Conservation (phyloP, 1,140 invertebrate genomes). For the Agrilus planipennis region DNA sequence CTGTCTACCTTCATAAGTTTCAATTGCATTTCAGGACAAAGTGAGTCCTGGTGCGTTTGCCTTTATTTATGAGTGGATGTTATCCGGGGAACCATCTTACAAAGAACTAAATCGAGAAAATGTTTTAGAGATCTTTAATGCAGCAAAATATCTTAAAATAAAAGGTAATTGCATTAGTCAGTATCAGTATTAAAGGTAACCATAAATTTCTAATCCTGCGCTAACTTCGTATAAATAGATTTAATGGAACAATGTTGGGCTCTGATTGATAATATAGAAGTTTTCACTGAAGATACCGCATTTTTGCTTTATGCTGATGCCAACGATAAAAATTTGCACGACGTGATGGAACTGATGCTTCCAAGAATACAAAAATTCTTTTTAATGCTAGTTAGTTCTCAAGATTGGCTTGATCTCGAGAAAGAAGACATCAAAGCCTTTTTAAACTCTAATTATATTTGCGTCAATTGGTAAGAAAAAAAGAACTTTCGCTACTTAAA, state of each 20-base stretch:
- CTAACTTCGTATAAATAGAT: slow-evolving; percentile 35
- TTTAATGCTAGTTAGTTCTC: slow-evolving; percentile 53
- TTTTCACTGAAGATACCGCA: slow-evolving; percentile 58
- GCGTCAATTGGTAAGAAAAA: slow-evolving; percentile 56
- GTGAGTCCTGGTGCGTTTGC: slow-evolving; percentile 41
- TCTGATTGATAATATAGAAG: slow-evolving; percentile 51
- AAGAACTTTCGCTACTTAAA: too few species aligned
- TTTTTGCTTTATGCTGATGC: slow-evolving; percentile 55
- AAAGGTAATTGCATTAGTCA: slow-evolving; percentile 37
- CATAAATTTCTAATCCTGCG: slow-evolving; percentile 4
- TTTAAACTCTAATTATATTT: slow-evolving; percentile 53
- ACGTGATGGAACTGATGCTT: slow-evolving; percentile 57
- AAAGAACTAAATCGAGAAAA: slow-evolving; percentile 47
- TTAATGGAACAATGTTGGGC: slow-evolving; percentile 60
- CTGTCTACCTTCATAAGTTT: slow-evolving; percentile 34
- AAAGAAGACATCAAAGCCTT: slow-evolving; percentile 49
- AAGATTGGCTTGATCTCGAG: slow-evolving; percentile 51
- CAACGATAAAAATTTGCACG: slow-evolving; percentile 38
- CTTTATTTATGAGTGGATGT: slow-evolving; percentile 66
- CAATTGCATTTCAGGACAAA: slow-evolving; percentile 22
- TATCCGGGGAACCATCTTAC: slow-evolving; percentile 44
- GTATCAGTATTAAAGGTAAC: slow-evolving; percentile 1
- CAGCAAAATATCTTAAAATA: slow-evolving; percentile 51
- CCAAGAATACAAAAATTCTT: slow-evolving; percentile 60
- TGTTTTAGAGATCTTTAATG: slow-evolving; percentile 54